Percentiles rank a stretch among this genome's conserved stretches.
These are phyloP conservation scores for Pachydiplax longipennis DNA, from an alignment of 2,888 invertebrate genomes.

Conservation along the genomic window DNA sequence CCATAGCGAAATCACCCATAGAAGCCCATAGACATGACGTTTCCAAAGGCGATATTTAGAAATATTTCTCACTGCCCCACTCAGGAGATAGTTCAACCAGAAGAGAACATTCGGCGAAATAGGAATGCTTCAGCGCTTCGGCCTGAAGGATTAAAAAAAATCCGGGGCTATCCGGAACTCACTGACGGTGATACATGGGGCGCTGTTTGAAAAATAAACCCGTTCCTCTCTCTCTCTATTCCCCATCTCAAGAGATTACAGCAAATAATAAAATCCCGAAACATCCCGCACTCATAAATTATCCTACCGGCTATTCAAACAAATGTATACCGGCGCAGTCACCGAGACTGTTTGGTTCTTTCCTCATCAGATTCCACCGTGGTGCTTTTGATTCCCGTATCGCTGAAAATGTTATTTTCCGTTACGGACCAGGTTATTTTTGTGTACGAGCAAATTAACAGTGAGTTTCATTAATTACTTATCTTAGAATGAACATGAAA, in stretches of 20 bases:
- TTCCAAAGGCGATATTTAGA: background rate
- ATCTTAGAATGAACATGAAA: no score
- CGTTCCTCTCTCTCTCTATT: conserved; percentile 4
- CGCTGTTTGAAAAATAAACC: conserved; percentile 37
- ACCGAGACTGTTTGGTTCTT: background rate
- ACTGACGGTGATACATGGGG: conserved; percentile 38
- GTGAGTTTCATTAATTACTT: no score
- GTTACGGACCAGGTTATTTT: background rate
- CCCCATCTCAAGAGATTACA: conserved; percentile 1
- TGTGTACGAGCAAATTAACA: no score
- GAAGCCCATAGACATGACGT: no score
- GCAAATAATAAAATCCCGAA: conserved; percentile 7
- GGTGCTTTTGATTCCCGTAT: background rate
- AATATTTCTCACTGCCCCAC: background rate
- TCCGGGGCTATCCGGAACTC: background rate
- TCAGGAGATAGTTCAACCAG: background rate
- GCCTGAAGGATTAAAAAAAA: conserved; percentile 27
- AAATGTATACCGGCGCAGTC: background rate
- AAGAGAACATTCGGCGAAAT: background rate
- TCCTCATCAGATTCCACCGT: background rate
- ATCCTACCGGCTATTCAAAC: conserved; percentile 3
- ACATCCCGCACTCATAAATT: conserved; percentile 21
- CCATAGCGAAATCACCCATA: no score
- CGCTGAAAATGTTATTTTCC: background rate
- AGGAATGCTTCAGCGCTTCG: conserved; percentile 15